phyloP scores from a whole-genome alignment of 2,888 invertebrate genomes.

The Lagria hirta region DNA sequence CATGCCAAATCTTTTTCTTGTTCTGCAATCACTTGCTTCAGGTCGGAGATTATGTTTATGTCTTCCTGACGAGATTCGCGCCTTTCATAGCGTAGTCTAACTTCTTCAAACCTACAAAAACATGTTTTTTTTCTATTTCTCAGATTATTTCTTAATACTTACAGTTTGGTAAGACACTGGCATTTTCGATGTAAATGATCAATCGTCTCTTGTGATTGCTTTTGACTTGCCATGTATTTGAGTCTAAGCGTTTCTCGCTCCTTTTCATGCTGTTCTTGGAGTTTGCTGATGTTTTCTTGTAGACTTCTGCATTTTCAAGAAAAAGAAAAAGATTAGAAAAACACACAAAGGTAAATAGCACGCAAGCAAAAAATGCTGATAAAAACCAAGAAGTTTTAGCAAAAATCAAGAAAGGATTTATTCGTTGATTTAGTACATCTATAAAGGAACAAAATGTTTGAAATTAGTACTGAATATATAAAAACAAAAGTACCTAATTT shows the following conservation, averaged over 20 bases:
- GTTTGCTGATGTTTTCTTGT: slow-evolving; percentile 49
- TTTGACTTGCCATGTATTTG: slow-evolving; percentile 54
- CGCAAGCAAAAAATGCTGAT: slow-evolving; percentile 22
- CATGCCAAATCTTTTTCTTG: slow-evolving; percentile 61
- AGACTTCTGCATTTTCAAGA: slow-evolving; percentile 53
- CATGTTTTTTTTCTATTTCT: not conserved
- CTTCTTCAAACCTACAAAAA: slow-evolving; percentile 58
- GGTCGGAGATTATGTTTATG: slow-evolving; percentile 58
- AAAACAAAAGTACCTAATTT: slow-evolving; percentile 52
- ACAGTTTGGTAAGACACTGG: slow-evolving; percentile 64
- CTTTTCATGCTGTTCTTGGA: slow-evolving; percentile 47
- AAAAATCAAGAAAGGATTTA: slow-evolving; percentile 35
- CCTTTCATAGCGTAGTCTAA: slow-evolving; percentile 60
- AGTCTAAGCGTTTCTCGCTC: slow-evolving; percentile 46
- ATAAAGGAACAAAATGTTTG: slow-evolving; percentile 31
- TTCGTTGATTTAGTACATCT: slow-evolving; percentile 41
- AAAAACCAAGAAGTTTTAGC: slow-evolving; percentile 37
- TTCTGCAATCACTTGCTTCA: slow-evolving; percentile 59
- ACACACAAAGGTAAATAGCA: slow-evolving; percentile 22
- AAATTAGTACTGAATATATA: slow-evolving; percentile 14
- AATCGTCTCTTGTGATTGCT: slow-evolving; percentile 57
- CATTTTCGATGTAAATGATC: slow-evolving; percentile 64
- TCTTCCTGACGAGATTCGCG: slow-evolving; percentile 61
- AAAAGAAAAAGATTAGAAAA: slow-evolving; percentile 34
- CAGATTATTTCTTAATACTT: too few relatives aligned